These are phyloP conservation scores for Hyposoter dolosus DNA, from an alignment of 2,888 invertebrate species.

Conservation along the genomic window DNA sequence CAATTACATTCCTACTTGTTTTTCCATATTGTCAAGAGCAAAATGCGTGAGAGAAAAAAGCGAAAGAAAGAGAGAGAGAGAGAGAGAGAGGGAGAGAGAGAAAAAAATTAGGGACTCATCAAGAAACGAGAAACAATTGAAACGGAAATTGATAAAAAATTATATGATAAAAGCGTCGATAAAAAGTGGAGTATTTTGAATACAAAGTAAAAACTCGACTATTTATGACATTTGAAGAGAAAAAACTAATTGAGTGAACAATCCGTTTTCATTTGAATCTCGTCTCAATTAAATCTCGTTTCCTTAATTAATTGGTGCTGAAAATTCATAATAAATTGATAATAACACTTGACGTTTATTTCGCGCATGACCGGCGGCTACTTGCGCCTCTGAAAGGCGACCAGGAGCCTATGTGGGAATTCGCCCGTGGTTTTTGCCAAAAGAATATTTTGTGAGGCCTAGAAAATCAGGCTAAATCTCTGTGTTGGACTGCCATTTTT, in stretches of 20 bases:
- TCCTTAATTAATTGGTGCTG: constrained; percentile 21
- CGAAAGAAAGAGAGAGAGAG: constrained; percentile 44
- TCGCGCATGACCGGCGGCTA: constrained; percentile 72
- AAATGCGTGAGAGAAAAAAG: constrained; percentile 45
- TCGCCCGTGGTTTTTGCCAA: constrained; percentile 81
- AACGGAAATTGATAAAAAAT: constrained; percentile 14
- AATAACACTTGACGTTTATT: constrained; percentile 57
- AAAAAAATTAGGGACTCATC: constrained; percentile 23
- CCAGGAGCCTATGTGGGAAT: constrained; percentile 84
- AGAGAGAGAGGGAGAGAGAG: constrained; percentile 60
- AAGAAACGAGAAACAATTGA: constrained; percentile 50
- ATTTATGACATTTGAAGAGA: neutral
- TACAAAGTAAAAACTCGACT: neutral
- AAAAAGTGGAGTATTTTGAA: neutral
- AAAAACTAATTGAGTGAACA: neutral
- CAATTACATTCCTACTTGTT: constrained; percentile 17
- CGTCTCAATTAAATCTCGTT: constrained; percentile 36
- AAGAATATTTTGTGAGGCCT: constrained; percentile 36
- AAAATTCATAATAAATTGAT: constrained; percentile 34
- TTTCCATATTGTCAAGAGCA: constrained; percentile 13
- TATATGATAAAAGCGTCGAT: neutral
- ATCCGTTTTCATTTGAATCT: constrained; percentile 15
- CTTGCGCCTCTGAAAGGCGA: constrained; percentile 70
- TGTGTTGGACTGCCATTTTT: constrained; percentile 32
- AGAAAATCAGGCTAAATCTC: constrained; percentile 44